Conservation (phyloP, 2,888 invertebrate species). For the Fragum sueziense region DNA sequence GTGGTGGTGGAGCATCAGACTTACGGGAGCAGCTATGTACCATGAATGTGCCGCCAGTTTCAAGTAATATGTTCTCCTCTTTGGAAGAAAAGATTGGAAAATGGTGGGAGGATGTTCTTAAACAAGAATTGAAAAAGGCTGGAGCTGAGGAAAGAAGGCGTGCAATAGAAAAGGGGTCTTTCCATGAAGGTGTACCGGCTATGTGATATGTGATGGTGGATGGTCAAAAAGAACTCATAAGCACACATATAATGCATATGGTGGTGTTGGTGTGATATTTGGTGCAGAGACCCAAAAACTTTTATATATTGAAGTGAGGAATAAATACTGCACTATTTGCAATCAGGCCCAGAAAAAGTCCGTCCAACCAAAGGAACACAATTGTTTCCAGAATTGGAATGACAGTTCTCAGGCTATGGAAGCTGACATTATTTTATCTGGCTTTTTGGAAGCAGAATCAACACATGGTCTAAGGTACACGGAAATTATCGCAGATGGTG, state of each 20-base stretch:
- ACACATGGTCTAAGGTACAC: constrained; percentile 41
- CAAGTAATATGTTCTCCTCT: constrained; percentile 4
- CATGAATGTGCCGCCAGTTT: constrained; percentile 23
- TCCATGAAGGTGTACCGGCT: constrained; percentile 37
- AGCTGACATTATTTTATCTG: constrained; percentile 45
- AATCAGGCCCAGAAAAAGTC: constrained; percentile 15
- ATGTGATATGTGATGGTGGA: constrained; percentile 44
- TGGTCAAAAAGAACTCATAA: constrained; percentile 45
- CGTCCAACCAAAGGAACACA: constrained; percentile 27
- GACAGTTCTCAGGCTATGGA: constrained; percentile 52
- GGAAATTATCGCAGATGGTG: constrained; percentile 48
- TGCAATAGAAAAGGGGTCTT: constrained; percentile 26
- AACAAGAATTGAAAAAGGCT: constrained; percentile 30
- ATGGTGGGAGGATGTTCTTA: constrained; percentile 22
- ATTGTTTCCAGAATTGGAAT: constrained; percentile 51
- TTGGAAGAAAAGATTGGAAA: constrained; percentile 27
- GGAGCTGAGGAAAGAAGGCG: constrained; percentile 36
- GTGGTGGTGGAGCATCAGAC: constrained; percentile 11
- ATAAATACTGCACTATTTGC: constrained; percentile 41
- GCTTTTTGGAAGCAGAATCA: constrained; percentile 38
- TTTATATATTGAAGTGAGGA: constrained; percentile 33
- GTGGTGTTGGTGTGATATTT: constrained; percentile 43
- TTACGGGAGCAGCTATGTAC: constrained; percentile 6
- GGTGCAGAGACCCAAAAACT: constrained; percentile 30
- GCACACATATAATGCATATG: constrained; percentile 43